Conservation (phyloP, 1,140 invertebrate genomes). For the Palaemon carinicauda region DNA sequence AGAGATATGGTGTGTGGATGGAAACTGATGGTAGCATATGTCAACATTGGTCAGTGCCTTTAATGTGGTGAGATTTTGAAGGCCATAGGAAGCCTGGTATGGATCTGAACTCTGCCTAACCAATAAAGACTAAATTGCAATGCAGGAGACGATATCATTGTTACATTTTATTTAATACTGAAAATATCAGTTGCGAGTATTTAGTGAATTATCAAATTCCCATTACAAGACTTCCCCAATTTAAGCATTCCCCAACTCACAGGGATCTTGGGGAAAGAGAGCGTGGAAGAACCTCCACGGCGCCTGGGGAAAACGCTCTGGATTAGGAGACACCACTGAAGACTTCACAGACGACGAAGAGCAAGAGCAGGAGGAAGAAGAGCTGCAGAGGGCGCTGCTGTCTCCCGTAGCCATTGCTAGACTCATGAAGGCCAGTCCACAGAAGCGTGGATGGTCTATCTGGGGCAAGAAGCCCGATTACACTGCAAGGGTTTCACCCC, state of each 20-base stretch:
- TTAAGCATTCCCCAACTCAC: background rate
- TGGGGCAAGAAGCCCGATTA: slow-evolving; percentile 41
- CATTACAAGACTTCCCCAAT: background rate
- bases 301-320: slow-evolving; percentile 29
- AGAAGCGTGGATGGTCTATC: slow-evolving; percentile 23
- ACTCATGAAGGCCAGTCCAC: background rate
- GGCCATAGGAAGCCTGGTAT: no score
- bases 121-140: no score
- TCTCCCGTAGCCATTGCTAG: slow-evolving; percentile 17
- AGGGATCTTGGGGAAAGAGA: slow-evolving; percentile 37
- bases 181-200: no score
- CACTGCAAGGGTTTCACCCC: slow-evolving; percentile 5
- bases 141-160: no score
- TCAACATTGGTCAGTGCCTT: no score
- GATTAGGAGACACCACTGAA: background rate
- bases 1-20: no score
- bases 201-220: no score
- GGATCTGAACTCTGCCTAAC: no score
- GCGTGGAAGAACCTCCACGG: slow-evolving; percentile 30
- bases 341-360: background rate
- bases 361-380: background rate
- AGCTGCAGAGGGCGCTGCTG: background rate
- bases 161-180: no score
- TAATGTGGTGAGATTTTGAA: no score
- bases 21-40: no score